Evolutionary conservation across 2,113 vertebrate species (phyloP).

Genomic region (Sinocyclocheilus maitianheensis): DNA sequence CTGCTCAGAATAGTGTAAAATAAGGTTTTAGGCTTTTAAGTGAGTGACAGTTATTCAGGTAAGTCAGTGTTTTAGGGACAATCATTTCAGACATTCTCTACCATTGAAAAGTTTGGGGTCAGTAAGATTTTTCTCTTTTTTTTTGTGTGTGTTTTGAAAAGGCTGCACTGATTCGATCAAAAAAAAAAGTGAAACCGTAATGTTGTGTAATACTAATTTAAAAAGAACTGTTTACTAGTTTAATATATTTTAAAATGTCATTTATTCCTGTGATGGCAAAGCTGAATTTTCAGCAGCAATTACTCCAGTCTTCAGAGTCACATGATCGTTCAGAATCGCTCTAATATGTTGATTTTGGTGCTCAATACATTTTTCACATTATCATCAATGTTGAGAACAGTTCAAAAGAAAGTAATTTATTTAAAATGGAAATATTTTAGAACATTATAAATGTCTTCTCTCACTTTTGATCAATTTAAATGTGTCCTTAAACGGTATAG

Average conservation of each 20-base stretch:
- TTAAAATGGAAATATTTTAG: no score
- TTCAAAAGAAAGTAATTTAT: no score
- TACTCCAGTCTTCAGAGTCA: no score
- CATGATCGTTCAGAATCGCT: background rate
- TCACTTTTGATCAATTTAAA: no score
- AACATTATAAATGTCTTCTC: no score
- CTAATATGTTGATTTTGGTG: background rate
- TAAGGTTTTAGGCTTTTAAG: background rate
- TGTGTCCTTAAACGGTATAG: no score
- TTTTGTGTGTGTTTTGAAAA: background rate
- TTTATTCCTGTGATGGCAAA: background rate
- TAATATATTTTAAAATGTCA: background rate
- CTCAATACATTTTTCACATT: background rate
- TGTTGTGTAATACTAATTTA: no score
- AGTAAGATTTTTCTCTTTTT: no score
- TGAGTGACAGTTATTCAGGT: background rate
- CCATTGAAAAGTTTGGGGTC: background rate
- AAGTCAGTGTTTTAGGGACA: background rate
- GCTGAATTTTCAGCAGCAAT: no score
- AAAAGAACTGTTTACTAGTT: background rate
- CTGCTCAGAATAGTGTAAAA: background rate
- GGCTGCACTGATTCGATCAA: background rate
- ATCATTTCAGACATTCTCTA: background rate
- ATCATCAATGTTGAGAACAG: background rate
- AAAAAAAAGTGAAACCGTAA: no score